phyloP scores from a whole-genome alignment of 2,113 vertebrate genomes.

The Indri indri region DNA sequence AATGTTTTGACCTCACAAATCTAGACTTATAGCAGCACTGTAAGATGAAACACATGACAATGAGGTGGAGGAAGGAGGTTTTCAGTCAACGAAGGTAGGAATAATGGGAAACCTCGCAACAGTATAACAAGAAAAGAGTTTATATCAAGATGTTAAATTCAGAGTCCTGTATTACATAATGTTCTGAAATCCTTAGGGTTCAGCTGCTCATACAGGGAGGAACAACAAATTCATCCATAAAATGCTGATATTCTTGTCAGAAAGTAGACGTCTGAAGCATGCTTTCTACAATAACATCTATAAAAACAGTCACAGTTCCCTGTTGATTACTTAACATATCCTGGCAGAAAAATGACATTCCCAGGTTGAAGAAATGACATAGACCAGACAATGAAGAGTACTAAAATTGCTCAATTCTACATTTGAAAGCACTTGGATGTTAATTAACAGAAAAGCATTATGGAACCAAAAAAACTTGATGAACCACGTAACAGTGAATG shows the following conservation, averaged over 20 bases:
- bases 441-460: background rate
- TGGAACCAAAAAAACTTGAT: background rate
- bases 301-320: background rate
- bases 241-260: background rate
- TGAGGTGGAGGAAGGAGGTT: background rate
- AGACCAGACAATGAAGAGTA: background rate
- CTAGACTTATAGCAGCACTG: background rate
- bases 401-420: background rate
- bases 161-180: background rate
- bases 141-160: background rate
- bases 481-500: background rate
- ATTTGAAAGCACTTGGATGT: background rate
- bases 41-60: background rate
- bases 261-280: background rate
- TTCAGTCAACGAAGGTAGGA: background rate
- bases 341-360: background rate
- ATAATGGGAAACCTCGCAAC: background rate
- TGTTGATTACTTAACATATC: background rate
- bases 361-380: background rate
- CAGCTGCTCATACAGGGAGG: background rate
- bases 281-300: background rate
- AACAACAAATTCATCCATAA: background rate
- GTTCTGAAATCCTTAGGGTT: background rate
- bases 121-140: background rate
- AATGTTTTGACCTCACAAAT: background rate